Evolutionary conservation across 2,113 vertebrate species (phyloP).

Genomic region (Hiodon tergisus): DNA sequence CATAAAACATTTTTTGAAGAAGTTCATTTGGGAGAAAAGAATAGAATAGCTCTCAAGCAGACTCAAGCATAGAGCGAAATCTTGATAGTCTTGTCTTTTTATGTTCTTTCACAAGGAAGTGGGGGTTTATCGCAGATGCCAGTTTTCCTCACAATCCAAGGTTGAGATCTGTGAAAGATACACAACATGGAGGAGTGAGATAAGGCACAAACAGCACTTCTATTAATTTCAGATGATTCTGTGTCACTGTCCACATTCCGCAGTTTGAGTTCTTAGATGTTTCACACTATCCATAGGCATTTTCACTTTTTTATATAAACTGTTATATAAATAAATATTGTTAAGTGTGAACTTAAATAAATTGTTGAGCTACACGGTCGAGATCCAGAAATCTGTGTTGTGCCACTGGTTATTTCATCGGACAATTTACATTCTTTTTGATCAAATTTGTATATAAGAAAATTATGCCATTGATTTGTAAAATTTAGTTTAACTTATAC

Average conservation of each 20-base stretch:
- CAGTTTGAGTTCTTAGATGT: not conserved
- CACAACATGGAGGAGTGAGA: conserved; percentile 5
- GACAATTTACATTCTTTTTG: too few species aligned
- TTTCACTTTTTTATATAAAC: not conserved
- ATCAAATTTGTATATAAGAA: too few species aligned
- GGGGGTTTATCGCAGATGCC: not conserved
- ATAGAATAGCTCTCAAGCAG: not conserved
- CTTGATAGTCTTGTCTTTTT: conserved; percentile 1
- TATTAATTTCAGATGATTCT: not conserved
- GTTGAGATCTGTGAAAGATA: conserved; percentile 10
- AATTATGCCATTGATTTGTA: too few species aligned
- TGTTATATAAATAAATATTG: not conserved
- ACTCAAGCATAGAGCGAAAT: not conserved
- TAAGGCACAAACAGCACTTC: not conserved
- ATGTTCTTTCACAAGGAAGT: not conserved
- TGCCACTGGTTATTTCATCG: too few species aligned
- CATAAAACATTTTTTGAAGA: too few species aligned
- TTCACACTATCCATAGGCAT: not conserved
- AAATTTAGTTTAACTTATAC: not conserved
- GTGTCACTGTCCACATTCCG: not conserved
- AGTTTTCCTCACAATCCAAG: conserved; percentile 9
- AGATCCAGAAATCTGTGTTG: not conserved
- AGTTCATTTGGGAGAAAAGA: not conserved
- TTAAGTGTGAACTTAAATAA: not conserved
- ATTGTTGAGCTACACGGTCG: too few species aligned